phyloP scores from a whole-genome alignment of 2,797 vertebrate species.

The Anolis apletophallus region DNA sequence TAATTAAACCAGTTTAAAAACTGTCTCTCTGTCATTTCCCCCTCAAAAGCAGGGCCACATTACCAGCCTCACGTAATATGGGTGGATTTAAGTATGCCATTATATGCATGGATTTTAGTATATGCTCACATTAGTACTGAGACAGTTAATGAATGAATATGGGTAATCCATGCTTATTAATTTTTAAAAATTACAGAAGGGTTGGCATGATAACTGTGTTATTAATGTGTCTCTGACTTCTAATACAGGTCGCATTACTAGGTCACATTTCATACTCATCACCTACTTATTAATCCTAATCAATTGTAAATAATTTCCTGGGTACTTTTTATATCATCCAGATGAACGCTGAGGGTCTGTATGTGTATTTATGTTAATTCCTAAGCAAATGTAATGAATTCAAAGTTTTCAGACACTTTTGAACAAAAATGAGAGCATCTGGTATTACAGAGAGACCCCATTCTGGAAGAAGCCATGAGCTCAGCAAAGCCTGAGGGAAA shows the following conservation, averaged over 20 bases:
- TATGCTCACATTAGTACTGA: background rate
- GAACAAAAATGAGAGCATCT: conserved; percentile 32
- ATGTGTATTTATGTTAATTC: background rate
- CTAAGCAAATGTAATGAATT: conserved; percentile 36
- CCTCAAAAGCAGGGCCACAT: background rate
- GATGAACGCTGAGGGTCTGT: conserved; percentile 13
- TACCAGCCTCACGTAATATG: background rate
- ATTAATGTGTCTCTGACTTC: conserved; percentile 60
- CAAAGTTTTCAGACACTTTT: conserved; percentile 20
- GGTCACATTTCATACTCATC: conserved; percentile 39
- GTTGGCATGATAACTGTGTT: conserved; percentile 8
- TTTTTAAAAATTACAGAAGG: conserved; percentile 42
- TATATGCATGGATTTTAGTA: background rate
- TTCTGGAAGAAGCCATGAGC: conserved; percentile 24
- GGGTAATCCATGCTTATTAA: background rate
- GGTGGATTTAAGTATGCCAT: background rate
- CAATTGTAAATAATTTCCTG: conserved; percentile 33
- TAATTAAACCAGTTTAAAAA: background rate
- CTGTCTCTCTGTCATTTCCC: too few species aligned
- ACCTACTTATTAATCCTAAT: conserved; percentile 51
- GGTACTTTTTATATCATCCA: conserved; percentile 27
- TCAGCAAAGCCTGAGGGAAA: conserved; percentile 14
- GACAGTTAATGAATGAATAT: background rate
- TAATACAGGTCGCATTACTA: conserved; percentile 48
- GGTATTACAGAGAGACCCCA: conserved; percentile 1